Percentiles rank a stretch among this genome's conserved stretches.
Conservation (phyloP, 2,113 vertebrate genomes). For the Tyrannus savana region DNA sequence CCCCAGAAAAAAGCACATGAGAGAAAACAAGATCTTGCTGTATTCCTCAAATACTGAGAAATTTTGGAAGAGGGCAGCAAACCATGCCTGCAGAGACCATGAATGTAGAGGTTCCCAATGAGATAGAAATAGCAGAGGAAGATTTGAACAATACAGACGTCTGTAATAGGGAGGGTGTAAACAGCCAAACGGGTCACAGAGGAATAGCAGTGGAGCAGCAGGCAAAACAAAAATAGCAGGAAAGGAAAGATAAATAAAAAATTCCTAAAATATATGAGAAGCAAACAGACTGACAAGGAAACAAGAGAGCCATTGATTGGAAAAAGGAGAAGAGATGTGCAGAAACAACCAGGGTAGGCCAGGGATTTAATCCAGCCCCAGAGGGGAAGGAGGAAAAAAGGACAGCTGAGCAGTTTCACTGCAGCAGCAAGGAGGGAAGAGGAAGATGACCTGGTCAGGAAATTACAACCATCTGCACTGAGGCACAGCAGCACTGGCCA, state of each 20-base stretch:
- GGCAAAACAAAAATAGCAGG: conserved; percentile 58
- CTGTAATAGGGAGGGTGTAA: not conserved
- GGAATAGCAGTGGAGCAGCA: not conserved
- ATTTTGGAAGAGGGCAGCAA: not conserved
- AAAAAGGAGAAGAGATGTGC: not conserved
- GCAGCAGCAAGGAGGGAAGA: not conserved
- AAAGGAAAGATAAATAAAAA: conserved; percentile 62
- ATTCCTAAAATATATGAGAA: conserved; percentile 57
- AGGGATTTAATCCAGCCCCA: not conserved
- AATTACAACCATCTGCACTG: not conserved
- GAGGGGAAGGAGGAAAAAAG: not conserved
- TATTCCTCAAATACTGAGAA: not conserved
- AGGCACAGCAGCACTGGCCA: not conserved
- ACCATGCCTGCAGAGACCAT: not conserved
- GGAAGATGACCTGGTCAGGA: not conserved
- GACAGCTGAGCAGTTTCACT: not conserved
- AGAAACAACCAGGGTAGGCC: not conserved
- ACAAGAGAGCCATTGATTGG: conserved; percentile 45
- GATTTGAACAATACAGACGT: not conserved
- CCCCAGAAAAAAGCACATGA: not conserved
- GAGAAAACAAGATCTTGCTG: not conserved
- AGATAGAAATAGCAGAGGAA: conserved; percentile 12
- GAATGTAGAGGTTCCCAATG: not conserved
- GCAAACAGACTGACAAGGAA: conserved; percentile 21
- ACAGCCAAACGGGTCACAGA: not conserved